Evolutionary conservation across 2,888 invertebrate genomes (phyloP).

Genomic region (Seira musarum): DNA sequence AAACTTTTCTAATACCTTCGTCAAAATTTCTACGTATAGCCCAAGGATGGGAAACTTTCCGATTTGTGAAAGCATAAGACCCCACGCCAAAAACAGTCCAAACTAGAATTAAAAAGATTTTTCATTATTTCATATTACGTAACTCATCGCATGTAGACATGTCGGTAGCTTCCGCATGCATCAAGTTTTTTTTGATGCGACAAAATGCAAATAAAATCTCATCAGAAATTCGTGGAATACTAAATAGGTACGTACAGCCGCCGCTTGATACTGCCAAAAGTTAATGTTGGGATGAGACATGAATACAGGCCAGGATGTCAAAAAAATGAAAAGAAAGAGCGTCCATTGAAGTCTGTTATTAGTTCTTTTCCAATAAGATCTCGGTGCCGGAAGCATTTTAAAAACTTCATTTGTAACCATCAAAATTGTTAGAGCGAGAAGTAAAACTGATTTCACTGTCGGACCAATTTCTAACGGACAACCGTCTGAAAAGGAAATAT

Average conservation of each 20-base stretch:
- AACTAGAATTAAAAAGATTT: slow-evolving; percentile 45
- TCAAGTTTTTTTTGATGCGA: background rate
- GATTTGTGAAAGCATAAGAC: slow-evolving; percentile 66
- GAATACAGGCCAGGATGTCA: slow-evolving; percentile 69
- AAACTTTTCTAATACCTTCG: slow-evolving; percentile 53
- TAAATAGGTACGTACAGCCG: slow-evolving; percentile 64
- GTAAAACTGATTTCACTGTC: slow-evolving; percentile 66
- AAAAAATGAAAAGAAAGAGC: slow-evolving; percentile 66
- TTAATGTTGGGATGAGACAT: slow-evolving; percentile 67
- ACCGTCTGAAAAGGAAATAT: slow-evolving; percentile 38
- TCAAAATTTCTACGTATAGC: slow-evolving; percentile 67
- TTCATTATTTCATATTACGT: background rate
- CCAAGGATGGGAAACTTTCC: slow-evolving; percentile 68
- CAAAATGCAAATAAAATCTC: background rate
- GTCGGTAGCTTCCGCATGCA: background rate
- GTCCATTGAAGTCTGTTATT: slow-evolving; percentile 66
- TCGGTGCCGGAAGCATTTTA: slow-evolving; percentile 67
- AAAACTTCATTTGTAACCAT: slow-evolving; percentile 68
- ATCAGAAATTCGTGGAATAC: no score
- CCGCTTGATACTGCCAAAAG: slow-evolving; percentile 69
- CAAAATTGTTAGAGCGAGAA: slow-evolving; percentile 63
- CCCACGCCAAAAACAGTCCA: slow-evolving; percentile 67
- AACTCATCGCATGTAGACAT: slow-evolving; percentile 2
- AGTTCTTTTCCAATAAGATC: slow-evolving; percentile 63
- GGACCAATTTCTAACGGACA: slow-evolving; percentile 69